phyloP scores from a whole-genome alignment of 2,113 vertebrate species.

The Tetrao urogallus region DNA sequence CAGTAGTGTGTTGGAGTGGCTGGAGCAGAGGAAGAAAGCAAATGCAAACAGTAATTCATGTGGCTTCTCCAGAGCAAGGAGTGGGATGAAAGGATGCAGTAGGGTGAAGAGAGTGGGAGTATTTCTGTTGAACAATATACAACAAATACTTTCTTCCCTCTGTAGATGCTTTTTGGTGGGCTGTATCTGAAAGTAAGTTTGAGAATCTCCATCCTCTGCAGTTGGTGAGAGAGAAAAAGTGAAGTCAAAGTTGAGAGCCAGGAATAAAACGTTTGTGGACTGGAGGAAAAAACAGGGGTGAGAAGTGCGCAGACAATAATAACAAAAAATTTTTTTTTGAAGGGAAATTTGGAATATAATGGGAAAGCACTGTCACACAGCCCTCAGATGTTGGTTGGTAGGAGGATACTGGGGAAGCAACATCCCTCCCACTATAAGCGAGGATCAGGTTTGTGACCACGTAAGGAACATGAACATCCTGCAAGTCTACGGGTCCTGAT shows the following conservation, averaged over 20 bases:
- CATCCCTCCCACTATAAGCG: too few species aligned
- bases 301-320: background rate
- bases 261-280: background rate
- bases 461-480: too few species aligned
- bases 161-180: background rate
- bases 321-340: background rate
- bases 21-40: background rate
- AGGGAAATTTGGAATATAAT: background rate
- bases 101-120: background rate
- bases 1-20: background rate
- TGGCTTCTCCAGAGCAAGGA: background rate
- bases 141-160: background rate
- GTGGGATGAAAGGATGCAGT: background rate
- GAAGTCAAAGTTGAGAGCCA: background rate
- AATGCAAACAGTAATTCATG: background rate
- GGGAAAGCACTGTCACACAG: background rate
- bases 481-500: too few species aligned
- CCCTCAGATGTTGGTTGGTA: too few species aligned
- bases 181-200: background rate
- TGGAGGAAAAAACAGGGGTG: background rate
- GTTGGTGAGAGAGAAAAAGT: background rate
- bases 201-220: background rate
- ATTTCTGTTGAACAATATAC: background rate
- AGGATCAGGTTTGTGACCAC: too few species aligned
- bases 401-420: too few species aligned